Evolutionary conservation across 2,797 vertebrate species (phyloP), one percentile per base, ranked within the genome.

Genomic region (Hipposideros larvatus): DNA sequence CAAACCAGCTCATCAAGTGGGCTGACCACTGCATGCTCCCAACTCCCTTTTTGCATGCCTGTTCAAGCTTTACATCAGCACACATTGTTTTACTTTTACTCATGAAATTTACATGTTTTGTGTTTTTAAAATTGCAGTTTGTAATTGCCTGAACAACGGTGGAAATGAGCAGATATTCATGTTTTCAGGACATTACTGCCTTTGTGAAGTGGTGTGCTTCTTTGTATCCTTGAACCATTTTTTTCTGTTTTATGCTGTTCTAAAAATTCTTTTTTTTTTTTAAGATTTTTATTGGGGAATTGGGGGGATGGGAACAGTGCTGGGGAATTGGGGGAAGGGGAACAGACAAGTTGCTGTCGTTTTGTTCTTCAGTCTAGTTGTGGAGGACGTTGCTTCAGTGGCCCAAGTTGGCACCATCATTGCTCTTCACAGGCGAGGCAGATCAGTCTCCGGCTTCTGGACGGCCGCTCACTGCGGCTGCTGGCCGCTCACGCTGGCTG

Each of bases 241-340:
- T 66, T 9, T 28, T 24, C 21, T 43, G 31, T 34, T 75, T 13
- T 57, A 26, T 84, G 31, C 34, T 57, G 0, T 91, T 87, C 24
- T 80, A 66, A 63, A 77, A 95, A 87, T 48, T 91, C 10, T 57
- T 79, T 51, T n/a, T n/a, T n/a, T n/a, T n/a, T n/a, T n/a, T n/a
- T n/a, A n/a, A n/a, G n/a, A n/a, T n/a, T n/a, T n/a, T n/a, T n/a
- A n/a, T n/a, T n/a, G n/a, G n/a, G n/a, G n/a, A n/a, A n/a, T n/a
- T n/a, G n/a, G n/a, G n/a, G n/a, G n/a, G n/a, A n/a, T n/a, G n/a
- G n/a, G n/a, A n/a, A n/a, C n/a, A n/a, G n/a, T n/a, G n/a, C n/a
- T n/a, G n/a, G n/a, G n/a, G n/a, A n/a, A n/a, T n/a, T n/a, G n/a
- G n/a, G n/a, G n/a, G n/a, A n/a, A n/a, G n/a, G n/a, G n/a, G n/a